Evolutionary conservation across 2,888 invertebrate species (phyloP).

Genomic region (Leptogaster cylindrica): DNA sequence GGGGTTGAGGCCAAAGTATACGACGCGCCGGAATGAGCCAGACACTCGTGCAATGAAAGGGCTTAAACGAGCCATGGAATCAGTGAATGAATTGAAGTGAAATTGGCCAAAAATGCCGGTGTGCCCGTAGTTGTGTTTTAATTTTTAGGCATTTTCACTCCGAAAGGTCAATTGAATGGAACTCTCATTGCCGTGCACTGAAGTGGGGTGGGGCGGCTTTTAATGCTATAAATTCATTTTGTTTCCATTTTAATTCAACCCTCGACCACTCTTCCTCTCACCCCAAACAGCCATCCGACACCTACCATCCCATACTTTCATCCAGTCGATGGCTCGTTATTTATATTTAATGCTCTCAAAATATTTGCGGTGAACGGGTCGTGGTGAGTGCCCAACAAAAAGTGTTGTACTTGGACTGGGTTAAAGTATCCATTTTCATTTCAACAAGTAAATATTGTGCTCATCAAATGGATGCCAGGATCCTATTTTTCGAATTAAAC

Average conservation of each 20-base stretch:
- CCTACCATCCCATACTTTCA: not conserved
- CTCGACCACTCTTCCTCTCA: not conserved
- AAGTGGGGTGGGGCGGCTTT: not conserved
- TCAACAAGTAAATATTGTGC: not conserved
- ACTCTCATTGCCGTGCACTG: not conserved
- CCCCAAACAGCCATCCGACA: not conserved
- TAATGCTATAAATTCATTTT: slow-evolving; percentile 18
- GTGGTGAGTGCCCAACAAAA: not conserved
- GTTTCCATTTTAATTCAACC: slow-evolving; percentile 21
- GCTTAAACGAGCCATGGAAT: slow-evolving; percentile 18
- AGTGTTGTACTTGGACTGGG: slow-evolving; percentile 2
- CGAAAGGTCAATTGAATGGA: slow-evolving; percentile 18
- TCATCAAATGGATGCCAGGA: not conserved
- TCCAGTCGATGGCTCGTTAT: not conserved
- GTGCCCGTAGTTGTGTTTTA: slow-evolving; percentile 9
- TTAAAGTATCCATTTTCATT: slow-evolving; percentile 13
- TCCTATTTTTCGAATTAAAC: not conserved
- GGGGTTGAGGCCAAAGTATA: slow-evolving; percentile 4
- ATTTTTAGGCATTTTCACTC: slow-evolving; percentile 11
- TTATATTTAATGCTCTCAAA: slow-evolving; percentile 28
- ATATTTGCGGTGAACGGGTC: slow-evolving; percentile 13
- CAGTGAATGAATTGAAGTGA: slow-evolving; percentile 13
- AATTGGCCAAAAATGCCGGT: slow-evolving; percentile 11
- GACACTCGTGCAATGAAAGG: not conserved
- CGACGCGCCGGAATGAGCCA: slow-evolving; percentile 1